phyloP scores from a whole-genome alignment of 2,113 vertebrate species.

The Silurus asotus region DNA sequence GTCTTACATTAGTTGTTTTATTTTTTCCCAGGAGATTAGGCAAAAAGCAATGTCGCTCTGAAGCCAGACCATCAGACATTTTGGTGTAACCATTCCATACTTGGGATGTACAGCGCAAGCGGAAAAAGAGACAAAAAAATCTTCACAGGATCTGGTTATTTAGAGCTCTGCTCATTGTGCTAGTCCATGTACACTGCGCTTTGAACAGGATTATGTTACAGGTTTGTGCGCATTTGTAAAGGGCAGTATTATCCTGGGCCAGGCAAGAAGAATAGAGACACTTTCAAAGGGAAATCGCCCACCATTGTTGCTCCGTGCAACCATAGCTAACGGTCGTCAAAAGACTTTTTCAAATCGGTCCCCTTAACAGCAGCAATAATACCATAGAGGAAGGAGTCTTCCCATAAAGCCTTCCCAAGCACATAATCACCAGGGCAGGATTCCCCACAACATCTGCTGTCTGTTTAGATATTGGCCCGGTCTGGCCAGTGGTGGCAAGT shows the following conservation, averaged over 20 bases:
- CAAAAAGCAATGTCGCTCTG: background rate
- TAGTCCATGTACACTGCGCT: conserved; percentile 63
- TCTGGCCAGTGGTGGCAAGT: conserved; percentile 14
- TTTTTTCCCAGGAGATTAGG: background rate
- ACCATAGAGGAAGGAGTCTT: conserved; percentile 57
- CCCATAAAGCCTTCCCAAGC: conserved; percentile 63
- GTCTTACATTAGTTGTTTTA: background rate
- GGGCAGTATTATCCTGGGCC: conserved; percentile 70
- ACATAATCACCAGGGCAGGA: conserved; percentile 62
- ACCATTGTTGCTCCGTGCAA: conserved; percentile 69
- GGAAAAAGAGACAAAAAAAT: conserved; percentile 20
- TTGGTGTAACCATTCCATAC: conserved; percentile 42
- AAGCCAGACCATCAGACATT: background rate
- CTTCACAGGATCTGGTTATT: conserved; percentile 41
- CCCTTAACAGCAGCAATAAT: conserved; percentile 65
- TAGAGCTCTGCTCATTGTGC: conserved; percentile 58
- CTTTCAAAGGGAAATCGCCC: conserved; percentile 72
- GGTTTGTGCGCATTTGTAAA: conserved; percentile 73
- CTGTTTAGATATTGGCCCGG: conserved; percentile 49
- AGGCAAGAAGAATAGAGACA: conserved; percentile 69
- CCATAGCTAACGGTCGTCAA: conserved; percentile 70
- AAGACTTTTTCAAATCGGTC: conserved; percentile 67
- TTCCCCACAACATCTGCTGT: conserved; percentile 69
- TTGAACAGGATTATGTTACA: conserved; percentile 76
- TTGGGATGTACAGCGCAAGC: background rate